Percentiles rank a stretch among this genome's conserved stretches.
These are phyloP conservation scores for Trachelipus rathkii DNA, from an alignment of 1,140 invertebrate genomes.

Conservation along the genomic window DNA sequence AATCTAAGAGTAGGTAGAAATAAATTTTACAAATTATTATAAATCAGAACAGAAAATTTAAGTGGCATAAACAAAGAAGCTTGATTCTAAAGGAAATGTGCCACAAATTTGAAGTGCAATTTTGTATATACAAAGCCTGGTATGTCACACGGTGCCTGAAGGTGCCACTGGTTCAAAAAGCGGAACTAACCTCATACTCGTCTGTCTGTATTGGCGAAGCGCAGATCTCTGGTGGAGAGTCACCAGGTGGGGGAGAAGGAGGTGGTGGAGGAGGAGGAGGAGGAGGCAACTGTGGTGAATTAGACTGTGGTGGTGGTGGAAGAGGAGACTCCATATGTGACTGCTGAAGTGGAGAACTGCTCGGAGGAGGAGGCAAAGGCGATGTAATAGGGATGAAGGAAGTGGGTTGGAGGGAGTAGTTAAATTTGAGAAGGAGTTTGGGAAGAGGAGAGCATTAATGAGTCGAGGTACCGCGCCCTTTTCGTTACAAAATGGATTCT, in stretches of 20 bases:
- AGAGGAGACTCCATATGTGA: slow-evolving; percentile 13
- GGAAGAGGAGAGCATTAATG: slow-evolving; percentile 34
- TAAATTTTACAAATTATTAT: no score
- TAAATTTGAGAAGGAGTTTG: slow-evolving; percentile 10
- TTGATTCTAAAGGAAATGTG: no score
- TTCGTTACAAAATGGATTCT: slow-evolving; percentile 37
- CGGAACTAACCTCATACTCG: slow-evolving; percentile 44
- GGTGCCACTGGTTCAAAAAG: slow-evolving; percentile 25
- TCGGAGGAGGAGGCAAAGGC: slow-evolving; percentile 18
- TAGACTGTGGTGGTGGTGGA: background rate
- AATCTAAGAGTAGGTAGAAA: no score
- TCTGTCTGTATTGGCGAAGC: background rate
- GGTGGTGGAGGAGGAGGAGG: background rate
- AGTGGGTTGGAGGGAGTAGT: slow-evolving; percentile 13
- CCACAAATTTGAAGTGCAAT: no score
- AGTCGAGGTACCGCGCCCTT: slow-evolving; percentile 40
- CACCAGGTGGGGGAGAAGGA: background rate
- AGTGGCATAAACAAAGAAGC: no score
- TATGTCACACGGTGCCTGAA: background rate
- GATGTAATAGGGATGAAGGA: slow-evolving; percentile 17
- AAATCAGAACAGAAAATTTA: no score
- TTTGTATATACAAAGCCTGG: no score
- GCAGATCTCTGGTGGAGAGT: background rate
- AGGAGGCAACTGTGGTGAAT: background rate
- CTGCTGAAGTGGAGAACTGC: background rate